Evolutionary conservation across 2,888 invertebrate species (phyloP), one percentile per base, ranked within the genome.

Genomic region (Acleris cristana): DNA sequence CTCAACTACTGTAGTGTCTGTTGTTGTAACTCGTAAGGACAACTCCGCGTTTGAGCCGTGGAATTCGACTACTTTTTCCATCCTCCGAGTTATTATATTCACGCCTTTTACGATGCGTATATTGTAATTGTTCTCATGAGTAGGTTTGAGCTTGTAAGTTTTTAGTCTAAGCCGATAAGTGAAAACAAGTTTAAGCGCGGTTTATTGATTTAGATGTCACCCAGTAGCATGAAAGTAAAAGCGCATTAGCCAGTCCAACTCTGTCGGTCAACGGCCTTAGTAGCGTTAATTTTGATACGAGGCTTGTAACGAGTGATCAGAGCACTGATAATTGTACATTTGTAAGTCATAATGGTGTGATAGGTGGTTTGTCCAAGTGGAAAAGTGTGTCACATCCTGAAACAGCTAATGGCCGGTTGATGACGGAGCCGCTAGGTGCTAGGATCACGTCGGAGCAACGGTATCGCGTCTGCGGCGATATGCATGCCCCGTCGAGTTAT

Each of bases 391-490:
- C 85, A 87, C 79, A 86, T 89, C 87, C 88, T 87, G 86, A 84
- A 86, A 79, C 71, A 78, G 78, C 79, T 86, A 86, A 88, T 86
- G 80, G 81, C 74, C 80, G 77, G 82, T 82, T 86, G 85, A 85
- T 87, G 86, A 88, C 79, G 78, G 74, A 75, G 79, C 84, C 85
- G 85, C 83, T 86, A 85, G 82, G 80, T 78, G 82, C 78, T 81
- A 86, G 87, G 83, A 88, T 88, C 90, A 89, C 89, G 89, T 90
- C 85, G 83, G 74, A 71, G 70, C 84, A 90, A 90, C 91, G 90
- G 90, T 88, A 88, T 81, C 72, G 69, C 68, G 73, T 70, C 76
- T 77, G 57, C 69, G 69, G 64, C 57, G 70, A 70, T 65, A 72
- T 74, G 57, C 67, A 83, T 85, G 83, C 81, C 84, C 79, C 73